Evolutionary conservation across 2,888 invertebrate genomes (phyloP).

Genomic region (Alsophila aescularia): DNA sequence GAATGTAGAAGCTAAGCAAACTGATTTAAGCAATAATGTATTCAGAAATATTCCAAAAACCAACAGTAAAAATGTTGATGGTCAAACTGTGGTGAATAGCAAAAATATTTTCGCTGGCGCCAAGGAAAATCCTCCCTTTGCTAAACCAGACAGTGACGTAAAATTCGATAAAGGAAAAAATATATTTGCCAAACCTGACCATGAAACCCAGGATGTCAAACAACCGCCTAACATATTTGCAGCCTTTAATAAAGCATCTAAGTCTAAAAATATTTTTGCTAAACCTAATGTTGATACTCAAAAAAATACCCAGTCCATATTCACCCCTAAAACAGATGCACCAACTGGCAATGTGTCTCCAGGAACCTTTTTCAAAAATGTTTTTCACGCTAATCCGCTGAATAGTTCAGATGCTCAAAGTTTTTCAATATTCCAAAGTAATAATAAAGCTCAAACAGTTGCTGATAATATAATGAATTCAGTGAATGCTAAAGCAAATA

Average conservation of each 20-base stretch:
- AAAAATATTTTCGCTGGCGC: slow-evolving; percentile 38
- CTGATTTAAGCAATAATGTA: slow-evolving; percentile 30
- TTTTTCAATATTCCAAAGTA: slow-evolving; percentile 68
- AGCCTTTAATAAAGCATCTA: slow-evolving; percentile 49
- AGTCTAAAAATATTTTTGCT: slow-evolving; percentile 46
- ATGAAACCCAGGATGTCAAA: slow-evolving; percentile 42
- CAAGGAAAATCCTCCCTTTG: slow-evolving; percentile 43
- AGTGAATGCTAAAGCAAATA: slow-evolving; percentile 43
- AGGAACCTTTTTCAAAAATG: slow-evolving; percentile 70
- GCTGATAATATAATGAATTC: slow-evolving; percentile 69
- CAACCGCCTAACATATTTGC: slow-evolving; percentile 60
- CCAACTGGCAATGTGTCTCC: slow-evolving; percentile 56
- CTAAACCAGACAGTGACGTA: slow-evolving; percentile 44
- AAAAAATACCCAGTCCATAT: slow-evolving; percentile 41
- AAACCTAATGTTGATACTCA: slow-evolving; percentile 39
- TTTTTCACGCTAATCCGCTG: slow-evolving; percentile 45
- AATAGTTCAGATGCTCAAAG: slow-evolving; percentile 52
- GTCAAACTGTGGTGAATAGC: slow-evolving; percentile 2
- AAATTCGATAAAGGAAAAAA: slow-evolving; percentile 49
- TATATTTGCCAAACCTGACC: slow-evolving; percentile 56
- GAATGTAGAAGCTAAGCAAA: slow-evolving; percentile 32
- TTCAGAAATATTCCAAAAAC: slow-evolving; percentile 32
- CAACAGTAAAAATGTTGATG: slow-evolving; percentile 20
- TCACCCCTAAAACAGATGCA: slow-evolving; percentile 54
- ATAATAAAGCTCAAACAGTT: slow-evolving; percentile 67